These are phyloP conservation scores for Mirounga angustirostris DNA, from an alignment of 2,113 vertebrate species.

Conservation along the genomic window DNA sequence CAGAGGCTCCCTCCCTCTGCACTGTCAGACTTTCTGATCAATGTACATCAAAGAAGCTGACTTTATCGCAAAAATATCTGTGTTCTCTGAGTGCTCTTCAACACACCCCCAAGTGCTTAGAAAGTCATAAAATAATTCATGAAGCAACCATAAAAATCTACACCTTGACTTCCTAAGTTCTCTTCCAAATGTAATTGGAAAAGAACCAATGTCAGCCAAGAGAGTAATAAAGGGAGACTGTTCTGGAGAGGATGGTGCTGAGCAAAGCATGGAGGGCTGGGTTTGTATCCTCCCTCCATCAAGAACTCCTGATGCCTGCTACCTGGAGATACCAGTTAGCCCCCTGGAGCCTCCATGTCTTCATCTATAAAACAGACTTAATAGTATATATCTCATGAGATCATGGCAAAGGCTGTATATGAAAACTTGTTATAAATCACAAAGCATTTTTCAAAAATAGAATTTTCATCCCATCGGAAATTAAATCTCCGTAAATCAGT, in stretches of 20 bases:
- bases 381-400: background rate
- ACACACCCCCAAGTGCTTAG: background rate
- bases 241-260: background rate
- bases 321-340: background rate
- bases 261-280: background rate
- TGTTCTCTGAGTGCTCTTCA: background rate
- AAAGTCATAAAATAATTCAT: slow-evolving; percentile 17
- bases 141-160: background rate
- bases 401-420: background rate
- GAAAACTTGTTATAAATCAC: background rate
- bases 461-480: background rate
- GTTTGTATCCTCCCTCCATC: background rate
- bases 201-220: background rate
- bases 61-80: background rate
- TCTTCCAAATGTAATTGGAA: slow-evolving; percentile 47
- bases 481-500: background rate
- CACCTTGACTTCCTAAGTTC: background rate
- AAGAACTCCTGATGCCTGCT: background rate
- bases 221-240: background rate
- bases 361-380: background rate
- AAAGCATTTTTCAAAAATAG: slow-evolving; percentile 22
- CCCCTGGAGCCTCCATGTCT: background rate
- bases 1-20: background rate
- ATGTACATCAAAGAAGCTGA: background rate
- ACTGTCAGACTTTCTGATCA: background rate